Evolutionary conservation across 2,888 invertebrate genomes (phyloP), one percentile per base, ranked within the genome.

Genomic region (Polietes domitor): DNA sequence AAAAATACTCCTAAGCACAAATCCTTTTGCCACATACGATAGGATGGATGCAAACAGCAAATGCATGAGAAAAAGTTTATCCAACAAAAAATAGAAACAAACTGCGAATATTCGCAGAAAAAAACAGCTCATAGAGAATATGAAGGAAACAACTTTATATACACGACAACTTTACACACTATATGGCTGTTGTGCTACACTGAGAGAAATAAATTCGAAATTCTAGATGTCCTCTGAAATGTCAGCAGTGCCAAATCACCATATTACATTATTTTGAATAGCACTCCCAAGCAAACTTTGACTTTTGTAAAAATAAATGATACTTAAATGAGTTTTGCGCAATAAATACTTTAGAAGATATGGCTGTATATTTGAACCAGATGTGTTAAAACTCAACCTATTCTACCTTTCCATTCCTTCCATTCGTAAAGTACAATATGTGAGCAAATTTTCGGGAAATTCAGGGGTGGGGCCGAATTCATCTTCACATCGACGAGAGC

Each of bases 1-100:
- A 88, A 86, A 87, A 77, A 47, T 17, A 28, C 43, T 61, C 26
- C 41, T 73, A 58, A 73, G 73, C 58, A 68, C 43, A 73, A 73
- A 73, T 73, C 73, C 41, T 58, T 73, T 26, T 61, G 58, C 24
- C 37, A 68, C 37, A 65, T 26, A 73, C n/a, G 4, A 26, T 61
- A 9, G 4, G 55, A 17, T 17, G 17, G 17, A 65, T 32, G 32
- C 19, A 43, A 68, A 68, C 68, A 43, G 21, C 19, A 50, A 53
- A 76, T 7, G 53, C 3, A 32, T 19, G 65, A 68, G 65, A 26
- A 76, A 50, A 65, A 68, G 65, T 63, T 53, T 17, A 65, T 68
- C 26, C 68, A 72, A 78, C 32, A 32, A 32, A 84, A 80, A 80
- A 75, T 76, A 72, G 68, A 74, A 77, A 61, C 65, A 76, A 82